Conservation (phyloP, 2,888 invertebrate species). For the Anarsia innoxiella region DNA sequence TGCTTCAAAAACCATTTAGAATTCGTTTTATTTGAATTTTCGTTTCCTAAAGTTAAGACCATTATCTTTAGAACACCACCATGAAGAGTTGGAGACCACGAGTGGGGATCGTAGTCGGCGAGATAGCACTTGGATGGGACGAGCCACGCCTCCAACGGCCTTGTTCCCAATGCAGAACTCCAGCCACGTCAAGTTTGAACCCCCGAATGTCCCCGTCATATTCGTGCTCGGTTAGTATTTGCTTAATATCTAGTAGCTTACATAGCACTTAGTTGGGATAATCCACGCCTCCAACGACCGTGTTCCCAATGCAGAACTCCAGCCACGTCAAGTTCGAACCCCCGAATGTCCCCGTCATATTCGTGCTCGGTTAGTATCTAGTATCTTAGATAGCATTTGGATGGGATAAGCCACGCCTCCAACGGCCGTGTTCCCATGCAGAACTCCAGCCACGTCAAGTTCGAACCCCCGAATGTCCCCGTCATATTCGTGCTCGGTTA, state of each 20-base stretch:
- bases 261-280: slow-evolving; percentile 72
- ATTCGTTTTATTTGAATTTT: no score
- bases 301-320: slow-evolving; percentile 86
- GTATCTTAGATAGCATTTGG: slow-evolving; percentile 65
- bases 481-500: slow-evolving; percentile 72
- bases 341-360: slow-evolving; percentile 91
- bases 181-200: slow-evolving; percentile 88
- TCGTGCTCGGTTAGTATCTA: slow-evolving; percentile 83
- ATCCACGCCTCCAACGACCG: slow-evolving; percentile 80
- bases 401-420: slow-evolving; percentile 78
- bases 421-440: slow-evolving; percentile 83
- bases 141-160: slow-evolving; percentile 80
- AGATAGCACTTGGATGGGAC: slow-evolving; percentile 70
- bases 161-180: slow-evolving; percentile 86
- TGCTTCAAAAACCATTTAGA: no score
- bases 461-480: slow-evolving; percentile 89
- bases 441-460: slow-evolving; percentile 86
- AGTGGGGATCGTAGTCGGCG: slow-evolving; percentile 53
- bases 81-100: slow-evolving; percentile 75
- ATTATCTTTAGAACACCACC: slow-evolving; percentile 80
- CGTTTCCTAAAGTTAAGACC: no score
- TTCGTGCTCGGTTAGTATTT: slow-evolving; percentile 84
- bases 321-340: slow-evolving; percentile 89
- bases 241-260: slow-evolving; percentile 50
- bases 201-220: slow-evolving; percentile 90